A percentile compares a stretch with the other conserved stretches of the same genome.
Conservation (phyloP, 2,797 vertebrate genomes). For the Sebastes alutus region DNA sequence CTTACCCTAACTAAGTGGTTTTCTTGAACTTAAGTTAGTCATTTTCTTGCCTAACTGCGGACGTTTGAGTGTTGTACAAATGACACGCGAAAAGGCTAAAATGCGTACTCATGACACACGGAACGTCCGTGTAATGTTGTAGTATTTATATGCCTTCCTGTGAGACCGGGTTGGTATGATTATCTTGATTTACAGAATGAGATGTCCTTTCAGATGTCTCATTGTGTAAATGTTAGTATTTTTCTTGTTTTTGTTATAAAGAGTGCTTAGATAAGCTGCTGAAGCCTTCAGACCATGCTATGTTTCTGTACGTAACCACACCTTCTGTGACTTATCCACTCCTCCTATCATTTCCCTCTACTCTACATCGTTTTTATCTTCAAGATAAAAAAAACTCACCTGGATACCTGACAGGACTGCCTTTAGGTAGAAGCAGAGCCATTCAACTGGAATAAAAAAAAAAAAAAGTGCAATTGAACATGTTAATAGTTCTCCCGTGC, state of each 20-base stretch:
- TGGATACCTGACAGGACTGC: conserved; percentile 25
- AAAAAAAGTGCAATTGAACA: conserved; percentile 19
- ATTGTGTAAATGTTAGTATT: background rate
- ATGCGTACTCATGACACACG: no score
- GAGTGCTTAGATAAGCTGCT: background rate
- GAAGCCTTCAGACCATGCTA: background rate
- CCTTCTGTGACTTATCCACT: background rate
- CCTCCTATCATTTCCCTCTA: conserved; percentile 9
- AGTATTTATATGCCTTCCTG: no score
- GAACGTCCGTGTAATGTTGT: no score
- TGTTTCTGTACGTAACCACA: background rate
- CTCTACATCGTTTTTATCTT: background rate
- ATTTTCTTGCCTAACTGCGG: no score
- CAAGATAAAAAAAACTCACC: background rate
- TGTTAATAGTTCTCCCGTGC: conserved; percentile 43
- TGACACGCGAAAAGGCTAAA: no score
- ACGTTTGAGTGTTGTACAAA: no score
- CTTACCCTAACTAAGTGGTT: no score
- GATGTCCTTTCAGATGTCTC: background rate
- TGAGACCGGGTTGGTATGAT: background rate
- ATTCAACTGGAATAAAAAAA: conserved; percentile 8
- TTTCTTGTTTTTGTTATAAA: background rate
- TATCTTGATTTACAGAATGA: background rate
- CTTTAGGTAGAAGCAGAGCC: conserved; percentile 31
- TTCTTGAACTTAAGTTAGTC: no score